Evolutionary conservation across 2,113 vertebrate genomes (phyloP), one percentile per base, ranked within the genome.

Genomic region (Anarrhichthys ocellatus): DNA sequence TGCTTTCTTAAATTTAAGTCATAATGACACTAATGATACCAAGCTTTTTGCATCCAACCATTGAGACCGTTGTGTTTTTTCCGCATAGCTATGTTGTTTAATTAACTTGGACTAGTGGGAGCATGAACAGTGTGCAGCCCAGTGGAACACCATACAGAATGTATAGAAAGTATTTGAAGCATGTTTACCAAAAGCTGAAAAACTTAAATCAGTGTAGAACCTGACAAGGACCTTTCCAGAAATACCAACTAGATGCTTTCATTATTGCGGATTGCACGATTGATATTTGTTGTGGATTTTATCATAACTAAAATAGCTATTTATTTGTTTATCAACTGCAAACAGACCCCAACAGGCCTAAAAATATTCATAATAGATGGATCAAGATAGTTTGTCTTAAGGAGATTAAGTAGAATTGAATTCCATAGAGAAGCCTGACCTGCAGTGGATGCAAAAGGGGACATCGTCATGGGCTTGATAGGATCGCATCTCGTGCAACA

Each of bases 401-500:
- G 10, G 13, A 58, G 9, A 61, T 46, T 15, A 44, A 59, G 9
- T 36, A 46, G 5, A 63, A 40, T 44, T 11, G 22, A 62, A 6
- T 66, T 56, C 5, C 48, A 40, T 9, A 22, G 46, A 20, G 8
- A 20, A 34, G 27, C 0, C 77, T 76, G 80, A 99, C 98, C 98
- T 99, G 97, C 98, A 99, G 94, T 99, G 98, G 88, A 99, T 87
- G 78, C 98, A 99, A 68, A 99, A 88, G 4, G 98, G 98, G 34
- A 96, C 6, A 0, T 94, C 91, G n/a, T 96, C 96, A 0, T 97
- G 94, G 0, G 84, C 87, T 92, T 99, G 98, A 87, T 95, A 93
- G 76, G 88, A 80, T 4, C 96, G 96, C 86, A 99, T 95, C 64
- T 99, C 97, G 2, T 92, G 22, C 71, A 98, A 32, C 80, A 99